These are phyloP conservation scores for Endotricha flammealis DNA, from an alignment of 2,888 invertebrate species.

Conservation along the genomic window DNA sequence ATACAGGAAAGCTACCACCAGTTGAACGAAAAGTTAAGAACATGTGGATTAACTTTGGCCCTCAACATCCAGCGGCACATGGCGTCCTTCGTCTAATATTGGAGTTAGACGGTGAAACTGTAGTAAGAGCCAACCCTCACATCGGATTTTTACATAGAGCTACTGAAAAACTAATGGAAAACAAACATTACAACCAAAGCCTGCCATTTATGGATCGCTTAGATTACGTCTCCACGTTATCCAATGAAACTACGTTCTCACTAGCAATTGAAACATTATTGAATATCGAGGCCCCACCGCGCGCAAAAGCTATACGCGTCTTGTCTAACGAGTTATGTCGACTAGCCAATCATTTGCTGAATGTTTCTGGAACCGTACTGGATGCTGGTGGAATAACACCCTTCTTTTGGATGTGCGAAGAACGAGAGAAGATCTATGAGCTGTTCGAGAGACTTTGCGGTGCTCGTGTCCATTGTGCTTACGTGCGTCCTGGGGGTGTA, in stretches of 20 bases:
- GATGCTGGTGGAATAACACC: slow-evolving; percentile 94
- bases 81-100: slow-evolving; percentile 90
- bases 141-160: slow-evolving; percentile 92
- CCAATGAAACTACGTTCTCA: slow-evolving; percentile 87
- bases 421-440: slow-evolving; percentile 91
- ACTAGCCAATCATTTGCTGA: slow-evolving; percentile 88
- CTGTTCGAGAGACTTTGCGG: slow-evolving; percentile 90
- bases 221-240: slow-evolving; percentile 91
- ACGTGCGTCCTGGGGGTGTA: slow-evolving; percentile 91
- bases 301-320: slow-evolving; percentile 89
- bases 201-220: slow-evolving; percentile 92
- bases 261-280: slow-evolving; percentile 90
- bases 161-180: slow-evolving; percentile 93
- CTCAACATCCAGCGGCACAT: slow-evolving; percentile 94
- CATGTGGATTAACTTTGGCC: slow-evolving; percentile 89
- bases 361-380: slow-evolving; percentile 84
- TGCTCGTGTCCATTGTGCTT: slow-evolving; percentile 89
- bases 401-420: slow-evolving; percentile 94
- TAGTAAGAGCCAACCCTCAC: slow-evolving; percentile 88
- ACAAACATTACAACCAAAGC: slow-evolving; percentile 91
- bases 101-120: slow-evolving; percentile 89
- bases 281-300: slow-evolving; percentile 84
- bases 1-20: slow-evolving; percentile 47
- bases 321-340: slow-evolving; percentile 87
- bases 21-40: slow-evolving; percentile 81